Evolutionary conservation across 2,888 invertebrate species (phyloP).

Genomic region (Drosophila seclusa): DNA sequence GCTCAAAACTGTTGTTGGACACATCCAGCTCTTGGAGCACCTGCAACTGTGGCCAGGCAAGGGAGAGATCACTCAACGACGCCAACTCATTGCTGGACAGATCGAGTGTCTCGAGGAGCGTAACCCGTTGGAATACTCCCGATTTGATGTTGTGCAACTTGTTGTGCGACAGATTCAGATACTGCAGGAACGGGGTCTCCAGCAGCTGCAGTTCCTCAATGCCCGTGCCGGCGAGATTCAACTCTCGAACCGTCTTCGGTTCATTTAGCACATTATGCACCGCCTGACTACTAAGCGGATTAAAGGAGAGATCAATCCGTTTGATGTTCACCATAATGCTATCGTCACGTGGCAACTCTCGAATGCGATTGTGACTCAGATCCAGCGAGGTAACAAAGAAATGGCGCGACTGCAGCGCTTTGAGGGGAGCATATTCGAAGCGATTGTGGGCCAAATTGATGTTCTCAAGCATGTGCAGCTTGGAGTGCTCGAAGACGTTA

Average conservation of each 20-base stretch:
- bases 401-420: constrained; percentile 92
- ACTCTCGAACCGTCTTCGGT: constrained; percentile 93
- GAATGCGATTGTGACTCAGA: constrained; percentile 91
- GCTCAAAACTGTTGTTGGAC: constrained; percentile 92
- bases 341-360: constrained; percentile 92
- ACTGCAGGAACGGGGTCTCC: constrained; percentile 93
- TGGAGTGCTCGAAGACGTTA: constrained; percentile 92
- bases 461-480: constrained; percentile 92
- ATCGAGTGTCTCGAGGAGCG: constrained; percentile 91
- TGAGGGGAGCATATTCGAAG: constrained; percentile 92
- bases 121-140: constrained; percentile 91
- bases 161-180: constrained; percentile 92
- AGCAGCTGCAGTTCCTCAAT: constrained; percentile 89
- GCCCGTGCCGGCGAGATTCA: constrained; percentile 93
- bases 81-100: constrained; percentile 90
- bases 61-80: constrained; percentile 87
- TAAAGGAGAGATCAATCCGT: constrained; percentile 92
- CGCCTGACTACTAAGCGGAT: constrained; percentile 91
- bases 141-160: constrained; percentile 88
- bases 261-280: constrained; percentile 92
- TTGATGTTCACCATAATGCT: constrained; percentile 95
- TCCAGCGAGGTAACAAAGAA: constrained; percentile 92
- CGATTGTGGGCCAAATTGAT: constrained; percentile 91
- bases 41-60: constrained; percentile 89
- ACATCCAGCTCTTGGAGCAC: constrained; percentile 91